Evolutionary conservation across 2,888 invertebrate species (phyloP), one percentile per base, ranked within the genome.

Genomic region (Mythimna albipuncta): DNA sequence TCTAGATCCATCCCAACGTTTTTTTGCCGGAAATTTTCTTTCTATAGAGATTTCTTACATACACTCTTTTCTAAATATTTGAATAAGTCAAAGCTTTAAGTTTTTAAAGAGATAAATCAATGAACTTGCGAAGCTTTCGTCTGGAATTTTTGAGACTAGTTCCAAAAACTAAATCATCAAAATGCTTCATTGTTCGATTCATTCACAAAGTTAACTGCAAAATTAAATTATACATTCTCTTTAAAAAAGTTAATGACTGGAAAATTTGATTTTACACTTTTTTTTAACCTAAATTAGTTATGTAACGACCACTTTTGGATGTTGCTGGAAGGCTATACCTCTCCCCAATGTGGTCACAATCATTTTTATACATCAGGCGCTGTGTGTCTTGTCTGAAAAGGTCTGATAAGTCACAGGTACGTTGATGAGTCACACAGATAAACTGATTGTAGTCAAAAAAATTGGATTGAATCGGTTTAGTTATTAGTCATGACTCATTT

Each of bases 361-460:
- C 65, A 19, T 19, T 52, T 63, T 41, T 65, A 65, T 65, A 65
- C 19, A n/a, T 4, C 41, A 65, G 38, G 55, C 7, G 26, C 19
- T 2, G 35, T 21, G 16, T 41, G 6, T 26, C 54, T 55, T 41
- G 65, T 16, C 26, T 55, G 21, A 54, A 55, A 52, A 65, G 55
- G 11, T 55, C 2, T 26, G 41, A 55, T 55, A 55, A 65, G 13
- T 41, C 3, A 6, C 50, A n/a, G 7, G 47, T 47, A 19, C 52
- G n/a, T 26, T 55, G 54, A 10, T 72, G 61, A 72, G 7, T 61
- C 72, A 72, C 54, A 73, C 4, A 47, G 73, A 72, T 61, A 54
- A 61, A 54, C 54, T 72, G 44, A 72, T 72, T 38, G 38, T 9
- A 16, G 41, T 65, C 9, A n/a, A 52, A 54, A 44, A 54, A 44